These are phyloP conservation scores for Cheilosia variabilis DNA, from an alignment of 2,888 invertebrate species.

Conservation along the genomic window DNA sequence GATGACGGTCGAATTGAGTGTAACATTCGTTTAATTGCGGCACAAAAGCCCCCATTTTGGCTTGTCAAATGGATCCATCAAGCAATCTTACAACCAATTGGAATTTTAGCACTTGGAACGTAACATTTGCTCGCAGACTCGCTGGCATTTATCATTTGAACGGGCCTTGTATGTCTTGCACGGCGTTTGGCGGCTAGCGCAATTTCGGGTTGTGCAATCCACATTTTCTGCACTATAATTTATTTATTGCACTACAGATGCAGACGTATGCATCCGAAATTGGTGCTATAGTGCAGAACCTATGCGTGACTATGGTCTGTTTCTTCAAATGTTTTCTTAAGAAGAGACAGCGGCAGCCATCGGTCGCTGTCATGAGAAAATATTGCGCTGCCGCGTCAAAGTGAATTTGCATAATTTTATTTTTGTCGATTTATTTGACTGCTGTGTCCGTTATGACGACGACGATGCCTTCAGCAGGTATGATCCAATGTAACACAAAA, in stretches of 20 bases:
- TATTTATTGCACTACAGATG: conserved; percentile 42
- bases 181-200: neutral
- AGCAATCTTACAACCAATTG: conserved; percentile 15
- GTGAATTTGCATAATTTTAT: conserved; percentile 43
- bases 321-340: neutral
- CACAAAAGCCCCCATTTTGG: conserved; percentile 6
- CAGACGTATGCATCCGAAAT: conserved; percentile 26
- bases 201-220: conserved; percentile 38
- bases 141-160: conserved; percentile 10
- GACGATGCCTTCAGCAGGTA: conserved; percentile 3
- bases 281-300: conserved; percentile 51
- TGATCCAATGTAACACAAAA: conserved; percentile 18
- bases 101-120: conserved; percentile 31
- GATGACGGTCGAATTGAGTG: neutral
- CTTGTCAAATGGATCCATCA: conserved; percentile 14
- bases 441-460: conserved; percentile 1
- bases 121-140: conserved; percentile 8
- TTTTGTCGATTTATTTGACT: neutral
- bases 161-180: conserved; percentile 1
- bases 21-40: conserved; percentile 22
- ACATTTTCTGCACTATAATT: conserved; percentile 35
- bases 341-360: neutral
- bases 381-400: conserved; percentile 28
- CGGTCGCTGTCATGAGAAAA: conserved; percentile 36
- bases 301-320: conserved; percentile 59